A percentile compares a stretch with the other conserved stretches of the same genome.
Conservation (phyloP, 2,113 vertebrate genomes). For the Gobiocypris rarus region DNA sequence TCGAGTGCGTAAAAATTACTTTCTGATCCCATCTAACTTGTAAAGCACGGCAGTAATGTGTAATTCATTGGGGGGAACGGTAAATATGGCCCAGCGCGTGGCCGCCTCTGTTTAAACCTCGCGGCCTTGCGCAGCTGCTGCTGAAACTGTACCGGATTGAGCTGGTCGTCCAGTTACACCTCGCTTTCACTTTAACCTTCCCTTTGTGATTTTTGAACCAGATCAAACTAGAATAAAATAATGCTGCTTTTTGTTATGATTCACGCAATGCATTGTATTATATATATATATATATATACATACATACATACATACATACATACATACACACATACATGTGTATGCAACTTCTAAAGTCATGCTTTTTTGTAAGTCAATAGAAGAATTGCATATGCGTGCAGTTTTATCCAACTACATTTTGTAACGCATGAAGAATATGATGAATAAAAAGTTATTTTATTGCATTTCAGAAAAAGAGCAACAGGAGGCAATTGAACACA, state of each 20-base stretch:
- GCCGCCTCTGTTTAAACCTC: conserved; percentile 67
- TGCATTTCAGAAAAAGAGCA: conserved; percentile 88
- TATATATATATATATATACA: too few relatives aligned
- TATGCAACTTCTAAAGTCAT: neutral
- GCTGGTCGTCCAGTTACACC: neutral
- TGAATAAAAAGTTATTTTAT: neutral
- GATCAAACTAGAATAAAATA: neutral
- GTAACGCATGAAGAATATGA: neutral
- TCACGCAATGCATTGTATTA: too few relatives aligned
- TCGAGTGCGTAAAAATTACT: too few relatives aligned
- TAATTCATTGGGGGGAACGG: neutral
- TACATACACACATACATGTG: too few relatives aligned
- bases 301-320: too few relatives aligned
- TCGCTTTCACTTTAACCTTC: neutral
- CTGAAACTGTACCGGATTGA: conserved; percentile 48
- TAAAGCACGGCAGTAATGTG: neutral
- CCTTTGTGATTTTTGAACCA: neutral
- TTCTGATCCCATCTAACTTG: neutral
- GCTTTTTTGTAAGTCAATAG: neutral
- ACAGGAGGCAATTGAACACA: conserved; percentile 94
- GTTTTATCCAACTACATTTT: neutral
- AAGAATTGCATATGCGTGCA: neutral
- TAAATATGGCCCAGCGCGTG: conserved; percentile 44
- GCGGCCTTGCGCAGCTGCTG: conserved; percentile 54
- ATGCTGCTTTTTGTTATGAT: neutral